Conservation (phyloP, 2,888 invertebrate genomes). For the Toxonevra muliebris region DNA sequence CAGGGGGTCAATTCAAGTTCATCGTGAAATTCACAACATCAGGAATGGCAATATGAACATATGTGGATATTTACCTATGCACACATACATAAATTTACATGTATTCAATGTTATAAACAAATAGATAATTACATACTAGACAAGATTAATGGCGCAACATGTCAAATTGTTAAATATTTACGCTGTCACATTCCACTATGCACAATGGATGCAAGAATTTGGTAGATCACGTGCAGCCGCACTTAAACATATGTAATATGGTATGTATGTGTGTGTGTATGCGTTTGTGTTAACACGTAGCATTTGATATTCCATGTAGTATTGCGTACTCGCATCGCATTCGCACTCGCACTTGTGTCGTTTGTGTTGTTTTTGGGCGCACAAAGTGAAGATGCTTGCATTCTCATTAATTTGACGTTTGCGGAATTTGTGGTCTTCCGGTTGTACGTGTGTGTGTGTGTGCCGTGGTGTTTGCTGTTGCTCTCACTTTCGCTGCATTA, state of each 20-base stretch:
- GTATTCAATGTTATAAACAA: too few relatives aligned
- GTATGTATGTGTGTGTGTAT: too few relatives aligned
- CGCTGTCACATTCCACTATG: slow-evolving; percentile 12
- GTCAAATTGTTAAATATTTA: slow-evolving; percentile 25
- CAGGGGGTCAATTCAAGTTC: too few relatives aligned
- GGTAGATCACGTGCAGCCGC: not conserved
- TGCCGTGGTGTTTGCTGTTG: not conserved
- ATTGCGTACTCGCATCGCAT: too few relatives aligned
- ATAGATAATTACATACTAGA: slow-evolving; percentile 5
- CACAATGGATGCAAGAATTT: too few relatives aligned
- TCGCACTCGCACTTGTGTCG: too few relatives aligned
- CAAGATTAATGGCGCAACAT: slow-evolving; percentile 31
- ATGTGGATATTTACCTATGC: not conserved
- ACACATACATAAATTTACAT: not conserved
- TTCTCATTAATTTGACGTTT: slow-evolving; percentile 46
- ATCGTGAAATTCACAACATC: too few relatives aligned
- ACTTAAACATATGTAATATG: not conserved
- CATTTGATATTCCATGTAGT: too few relatives aligned
- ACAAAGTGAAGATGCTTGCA: slow-evolving; percentile 34
- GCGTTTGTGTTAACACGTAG: too few relatives aligned
- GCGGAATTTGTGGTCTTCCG: slow-evolving; percentile 48
- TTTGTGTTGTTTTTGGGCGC: slow-evolving; percentile 11
- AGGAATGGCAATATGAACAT: not conserved
- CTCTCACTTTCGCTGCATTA: not conserved
- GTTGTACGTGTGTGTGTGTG: slow-evolving; percentile 19